A percentile compares a stretch with the other conserved stretches of the same genome.
Evolutionary conservation across 2,113 vertebrate species (phyloP).

Genomic region (Etheostoma cragini): DNA sequence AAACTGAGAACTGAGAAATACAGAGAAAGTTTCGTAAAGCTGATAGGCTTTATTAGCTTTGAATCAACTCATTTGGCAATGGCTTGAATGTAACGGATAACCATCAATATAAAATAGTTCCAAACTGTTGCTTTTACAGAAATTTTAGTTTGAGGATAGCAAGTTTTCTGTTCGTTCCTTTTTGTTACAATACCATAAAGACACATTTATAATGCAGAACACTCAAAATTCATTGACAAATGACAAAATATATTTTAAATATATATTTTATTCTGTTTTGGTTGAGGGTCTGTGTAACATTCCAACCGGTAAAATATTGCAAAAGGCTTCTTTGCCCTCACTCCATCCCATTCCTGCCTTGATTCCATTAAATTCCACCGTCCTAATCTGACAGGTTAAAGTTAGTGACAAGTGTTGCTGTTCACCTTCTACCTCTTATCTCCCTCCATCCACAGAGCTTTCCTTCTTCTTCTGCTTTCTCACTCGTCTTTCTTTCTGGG

Average conservation of each 20-base stretch:
- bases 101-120: too few species aligned
- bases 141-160: background rate
- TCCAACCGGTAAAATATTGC: constrained; percentile 23
- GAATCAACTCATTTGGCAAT: too few species aligned
- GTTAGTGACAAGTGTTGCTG: constrained; percentile 86
- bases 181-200: background rate
- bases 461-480: constrained; percentile 79
- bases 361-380: constrained; percentile 62
- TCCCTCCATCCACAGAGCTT: constrained; percentile 83
- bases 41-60: too few species aligned
- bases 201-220: background rate
- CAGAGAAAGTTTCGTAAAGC: too few species aligned
- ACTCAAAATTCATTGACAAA: too few species aligned
- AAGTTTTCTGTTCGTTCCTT: background rate
- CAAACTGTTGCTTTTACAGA: background rate
- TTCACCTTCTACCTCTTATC: constrained; percentile 91
- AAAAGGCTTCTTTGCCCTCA: background rate
- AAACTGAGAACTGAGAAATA: too few species aligned
- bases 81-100: too few species aligned
- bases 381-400: constrained; percentile 80
- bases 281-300: background rate
- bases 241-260: background rate
- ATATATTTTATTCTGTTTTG: background rate
- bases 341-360: constrained; percentile 17
- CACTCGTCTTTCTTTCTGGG: constrained; percentile 72